Conservation (phyloP, 2,113 vertebrate genomes). For the Mormoops blainvillei region DNA sequence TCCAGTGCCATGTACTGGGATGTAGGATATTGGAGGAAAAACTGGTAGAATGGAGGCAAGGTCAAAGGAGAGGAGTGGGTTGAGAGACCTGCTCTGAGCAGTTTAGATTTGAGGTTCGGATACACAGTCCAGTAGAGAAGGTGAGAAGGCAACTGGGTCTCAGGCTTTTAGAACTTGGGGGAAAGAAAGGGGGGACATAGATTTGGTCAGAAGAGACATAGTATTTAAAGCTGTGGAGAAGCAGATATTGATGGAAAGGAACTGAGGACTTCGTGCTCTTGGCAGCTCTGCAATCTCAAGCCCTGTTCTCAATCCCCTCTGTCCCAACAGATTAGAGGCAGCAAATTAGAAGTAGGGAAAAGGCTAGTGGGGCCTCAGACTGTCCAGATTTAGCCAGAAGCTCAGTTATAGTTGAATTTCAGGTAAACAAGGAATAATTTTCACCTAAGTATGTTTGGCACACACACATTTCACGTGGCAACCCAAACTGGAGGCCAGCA, state of each 20-base stretch:
- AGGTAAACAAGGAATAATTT: not conserved
- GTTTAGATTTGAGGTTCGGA: not conserved
- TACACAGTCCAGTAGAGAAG: not conserved
- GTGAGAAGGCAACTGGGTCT: not conserved
- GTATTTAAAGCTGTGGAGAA: not conserved
- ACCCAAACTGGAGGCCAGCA: not conserved
- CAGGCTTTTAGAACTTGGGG: not conserved
- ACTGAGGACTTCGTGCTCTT: not conserved
- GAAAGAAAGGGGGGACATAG: not conserved
- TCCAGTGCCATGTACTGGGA: not conserved
- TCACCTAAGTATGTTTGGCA: not conserved
- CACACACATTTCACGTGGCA: not conserved
- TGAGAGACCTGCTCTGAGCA: not conserved
- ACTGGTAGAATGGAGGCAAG: not conserved
- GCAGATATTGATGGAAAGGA: not conserved
- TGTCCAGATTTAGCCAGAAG: not conserved
- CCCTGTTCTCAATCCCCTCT: not conserved
- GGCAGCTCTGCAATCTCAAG: not conserved
- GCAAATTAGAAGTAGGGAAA: not conserved
- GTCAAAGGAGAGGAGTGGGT: not conserved
- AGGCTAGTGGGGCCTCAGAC: not conserved
- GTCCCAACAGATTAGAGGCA: not conserved
- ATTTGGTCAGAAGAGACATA: not conserved
- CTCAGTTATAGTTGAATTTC: not conserved
- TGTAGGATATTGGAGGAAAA: not conserved